Conservation (phyloP, 2,888 invertebrate species). For the Mesorhabditis spiculigera region DNA sequence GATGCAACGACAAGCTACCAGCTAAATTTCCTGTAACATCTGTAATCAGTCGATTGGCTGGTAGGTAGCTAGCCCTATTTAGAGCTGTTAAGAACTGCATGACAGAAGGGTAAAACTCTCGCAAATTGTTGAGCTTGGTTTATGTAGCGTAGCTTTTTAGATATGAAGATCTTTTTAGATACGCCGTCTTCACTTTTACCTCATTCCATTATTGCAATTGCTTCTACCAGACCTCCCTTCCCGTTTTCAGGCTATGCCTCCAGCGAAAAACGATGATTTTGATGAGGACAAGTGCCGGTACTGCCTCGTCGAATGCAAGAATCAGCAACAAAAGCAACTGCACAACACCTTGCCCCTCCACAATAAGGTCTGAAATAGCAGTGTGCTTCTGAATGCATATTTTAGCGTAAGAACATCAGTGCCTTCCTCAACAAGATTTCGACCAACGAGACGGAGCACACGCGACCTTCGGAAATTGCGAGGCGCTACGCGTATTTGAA, state of each 20-base stretch:
- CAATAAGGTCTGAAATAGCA: not conserved
- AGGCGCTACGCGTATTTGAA: not conserved
- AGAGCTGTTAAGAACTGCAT: too few species aligned
- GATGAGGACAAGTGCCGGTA: not conserved
- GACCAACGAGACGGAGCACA: not conserved
- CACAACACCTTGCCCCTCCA: not conserved
- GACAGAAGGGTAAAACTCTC: too few species aligned
- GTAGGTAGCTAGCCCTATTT: too few species aligned
- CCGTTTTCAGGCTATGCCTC: not conserved
- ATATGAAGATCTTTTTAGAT: too few species aligned
- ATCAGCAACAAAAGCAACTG: not conserved
- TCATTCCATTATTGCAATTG: too few species aligned
- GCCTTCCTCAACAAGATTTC: not conserved
- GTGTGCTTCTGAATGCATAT: not conserved
- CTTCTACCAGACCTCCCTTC: too few species aligned
- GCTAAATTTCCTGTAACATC: too few species aligned
- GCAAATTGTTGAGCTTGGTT: too few species aligned
- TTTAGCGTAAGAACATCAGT: not conserved
- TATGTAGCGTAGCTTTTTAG: too few species aligned
- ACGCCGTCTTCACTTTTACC: too few species aligned
- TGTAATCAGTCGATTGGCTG: too few species aligned
- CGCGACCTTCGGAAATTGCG: conserved; percentile 3
- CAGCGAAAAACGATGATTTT: not conserved
- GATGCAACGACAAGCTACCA: too few species aligned
- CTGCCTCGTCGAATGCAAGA: not conserved